Evolutionary conservation across 53 echinoderm and acorn worm species (phyloP).

Genomic region (Echinometra lucunter): DNA sequence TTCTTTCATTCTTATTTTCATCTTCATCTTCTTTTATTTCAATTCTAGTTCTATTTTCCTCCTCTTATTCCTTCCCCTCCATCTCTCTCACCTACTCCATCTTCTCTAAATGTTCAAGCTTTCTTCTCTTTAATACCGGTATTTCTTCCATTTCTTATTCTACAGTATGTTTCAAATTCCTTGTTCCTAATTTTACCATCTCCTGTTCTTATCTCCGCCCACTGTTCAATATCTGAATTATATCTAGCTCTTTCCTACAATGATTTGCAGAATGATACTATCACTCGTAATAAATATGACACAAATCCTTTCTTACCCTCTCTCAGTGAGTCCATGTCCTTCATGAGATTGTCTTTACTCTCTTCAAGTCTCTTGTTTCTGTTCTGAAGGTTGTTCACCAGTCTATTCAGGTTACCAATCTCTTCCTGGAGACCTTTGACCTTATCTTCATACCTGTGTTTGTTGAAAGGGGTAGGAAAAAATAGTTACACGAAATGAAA

Average conservation of each 20-base stretch:
- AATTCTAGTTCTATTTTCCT: not conserved
- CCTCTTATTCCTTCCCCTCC: not conserved
- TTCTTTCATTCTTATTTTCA: too few species aligned
- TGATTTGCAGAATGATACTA: too few species aligned
- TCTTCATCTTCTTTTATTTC: not conserved
- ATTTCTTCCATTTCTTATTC: not conserved
- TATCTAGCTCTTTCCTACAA: too few species aligned
- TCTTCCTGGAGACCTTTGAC: conserved; percentile 84
- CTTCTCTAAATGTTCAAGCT: not conserved
- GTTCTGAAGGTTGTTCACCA: conserved; percentile 77
- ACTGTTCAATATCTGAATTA: too few species aligned
- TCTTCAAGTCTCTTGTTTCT: conserved; percentile 85
- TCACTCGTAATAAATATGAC: too few species aligned
- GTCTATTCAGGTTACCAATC: conserved; percentile 82
- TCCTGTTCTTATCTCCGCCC: too few species aligned
- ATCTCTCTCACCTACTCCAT: not conserved
- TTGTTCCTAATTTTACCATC: not conserved
- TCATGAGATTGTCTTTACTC: conserved; percentile 74
- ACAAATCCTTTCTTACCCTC: conserved; percentile 71
- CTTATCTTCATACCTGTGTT: conserved; percentile 86
- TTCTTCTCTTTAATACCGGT: too few species aligned
- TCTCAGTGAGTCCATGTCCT: conserved; percentile 80
- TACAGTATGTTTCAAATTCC: not conserved
- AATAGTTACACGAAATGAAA: not conserved
- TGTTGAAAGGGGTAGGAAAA: not conserved